Evolutionary conservation across 2,113 vertebrate species (phyloP).

Genomic region (Brachyhypopomus gauderio): DNA sequence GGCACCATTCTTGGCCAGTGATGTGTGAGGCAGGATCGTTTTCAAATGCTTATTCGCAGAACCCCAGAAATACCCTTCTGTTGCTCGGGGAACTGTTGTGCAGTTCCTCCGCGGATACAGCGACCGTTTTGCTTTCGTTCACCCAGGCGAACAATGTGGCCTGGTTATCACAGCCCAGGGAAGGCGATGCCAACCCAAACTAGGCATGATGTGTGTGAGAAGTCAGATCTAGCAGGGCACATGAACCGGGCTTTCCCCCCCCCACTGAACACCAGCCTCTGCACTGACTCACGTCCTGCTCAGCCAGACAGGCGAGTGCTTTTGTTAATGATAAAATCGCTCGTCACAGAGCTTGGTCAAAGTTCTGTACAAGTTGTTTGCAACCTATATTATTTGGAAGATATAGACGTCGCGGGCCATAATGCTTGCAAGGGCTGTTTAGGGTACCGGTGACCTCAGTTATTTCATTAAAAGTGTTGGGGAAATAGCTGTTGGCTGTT

Average conservation of each 20-base stretch:
- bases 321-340: neutral
- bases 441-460: too few species aligned
- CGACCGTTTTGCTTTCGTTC: constrained; percentile 29
- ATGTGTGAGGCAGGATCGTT: neutral
- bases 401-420: too few species aligned
- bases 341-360: neutral
- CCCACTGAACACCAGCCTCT: constrained; percentile 13
- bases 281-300: constrained; percentile 27
- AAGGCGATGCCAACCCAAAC: constrained; percentile 56
- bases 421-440: too few species aligned
- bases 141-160: constrained; percentile 25
- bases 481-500: too few species aligned
- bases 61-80: neutral
- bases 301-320: neutral
- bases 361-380: too few species aligned
- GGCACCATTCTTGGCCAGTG: too few species aligned
- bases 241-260: constrained; percentile 39
- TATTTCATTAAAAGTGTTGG: too few species aligned
- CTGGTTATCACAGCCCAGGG: constrained; percentile 39
- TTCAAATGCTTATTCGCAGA: neutral
- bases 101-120: constrained; percentile 27
- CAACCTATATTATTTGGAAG: too few species aligned
- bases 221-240: constrained; percentile 14
- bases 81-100: neutral
- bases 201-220: constrained; percentile 51